Evolutionary conservation across 2,113 vertebrate species (phyloP).

Genomic region (Rhodinocichla rosea): DNA sequence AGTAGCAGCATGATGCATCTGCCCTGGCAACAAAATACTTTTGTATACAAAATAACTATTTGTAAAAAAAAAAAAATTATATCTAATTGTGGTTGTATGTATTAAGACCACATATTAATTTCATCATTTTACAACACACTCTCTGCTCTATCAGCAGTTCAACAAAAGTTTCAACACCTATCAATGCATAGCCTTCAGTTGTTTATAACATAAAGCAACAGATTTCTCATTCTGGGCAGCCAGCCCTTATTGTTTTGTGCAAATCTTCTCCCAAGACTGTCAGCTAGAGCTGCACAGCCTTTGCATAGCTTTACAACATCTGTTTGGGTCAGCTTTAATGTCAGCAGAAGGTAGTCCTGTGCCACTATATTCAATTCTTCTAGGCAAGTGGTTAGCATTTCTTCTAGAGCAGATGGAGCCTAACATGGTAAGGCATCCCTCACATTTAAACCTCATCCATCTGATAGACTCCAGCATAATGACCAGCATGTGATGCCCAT

Average conservation of each 20-base stretch:
- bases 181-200: background rate
- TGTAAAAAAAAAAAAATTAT: background rate
- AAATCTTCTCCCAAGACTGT: background rate
- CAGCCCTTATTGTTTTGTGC: background rate
- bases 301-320: background rate
- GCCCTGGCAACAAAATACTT: background rate
- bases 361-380: background rate
- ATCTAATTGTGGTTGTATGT: background rate
- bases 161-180: background rate
- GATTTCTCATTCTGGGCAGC: background rate
- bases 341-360: background rate
- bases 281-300: background rate
- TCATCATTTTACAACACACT: background rate
- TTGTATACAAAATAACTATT: background rate
- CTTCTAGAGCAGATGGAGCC: background rate
- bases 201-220: background rate
- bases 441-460: background rate
- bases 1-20: background rate
- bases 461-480: background rate
- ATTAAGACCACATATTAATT: background rate
- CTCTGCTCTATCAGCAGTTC: background rate
- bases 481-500: background rate
- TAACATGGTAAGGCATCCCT: background rate
- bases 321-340: background rate
- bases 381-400: background rate